Evolutionary conservation across 2,888 invertebrate species (phyloP), one percentile per base, ranked within the genome.

Genomic region (Drosophila pegasa): DNA sequence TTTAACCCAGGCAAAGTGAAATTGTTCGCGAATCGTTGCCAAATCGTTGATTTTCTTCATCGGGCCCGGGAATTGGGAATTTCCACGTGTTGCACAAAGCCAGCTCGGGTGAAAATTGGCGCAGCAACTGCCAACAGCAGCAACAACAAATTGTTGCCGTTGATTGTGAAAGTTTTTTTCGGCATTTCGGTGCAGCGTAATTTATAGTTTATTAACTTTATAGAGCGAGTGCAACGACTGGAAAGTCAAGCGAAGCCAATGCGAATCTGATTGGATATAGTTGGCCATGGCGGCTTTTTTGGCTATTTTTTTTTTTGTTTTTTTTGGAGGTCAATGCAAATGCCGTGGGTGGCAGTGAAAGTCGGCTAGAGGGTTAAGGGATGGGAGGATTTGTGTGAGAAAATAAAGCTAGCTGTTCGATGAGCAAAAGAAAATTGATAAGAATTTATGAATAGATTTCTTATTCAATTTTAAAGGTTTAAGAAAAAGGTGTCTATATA

Each of bases 1-100:
- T 89, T 89, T 89, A 89, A 83, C 87, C 87, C 76, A 83, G 62
- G 71, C 81, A 78, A 89, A 89, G 89, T 89, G 89, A 89, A 89
- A 89, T 81, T 89, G 73, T 71, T 83, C 20, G 65, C 58, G 75
- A 78, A 75, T 58, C 71, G 63, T 25, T 55, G 71, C 56, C 67
- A 78, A 81, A 54, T 62, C 50, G 51, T 43, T 38, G 54, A 57
- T 57, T 67, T 57, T 33, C 65, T 59, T 57, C 52, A 41, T 41
- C 41, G 41, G 25, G 52, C 41, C 40, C 65, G 64, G 66, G 62
- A 64, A 56, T 74, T 71, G 75, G 80, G 78, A 77, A 80, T 84
- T 83, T 87, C 83, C 83, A 83, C 87, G 83, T 87, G 83, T 83
- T 83, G 86, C 73, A 78, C 83, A 75, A 62, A 67, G 61, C 55